Conservation (phyloP, 2,113 vertebrate species). For the Melanotaenia duboulayi region DNA sequence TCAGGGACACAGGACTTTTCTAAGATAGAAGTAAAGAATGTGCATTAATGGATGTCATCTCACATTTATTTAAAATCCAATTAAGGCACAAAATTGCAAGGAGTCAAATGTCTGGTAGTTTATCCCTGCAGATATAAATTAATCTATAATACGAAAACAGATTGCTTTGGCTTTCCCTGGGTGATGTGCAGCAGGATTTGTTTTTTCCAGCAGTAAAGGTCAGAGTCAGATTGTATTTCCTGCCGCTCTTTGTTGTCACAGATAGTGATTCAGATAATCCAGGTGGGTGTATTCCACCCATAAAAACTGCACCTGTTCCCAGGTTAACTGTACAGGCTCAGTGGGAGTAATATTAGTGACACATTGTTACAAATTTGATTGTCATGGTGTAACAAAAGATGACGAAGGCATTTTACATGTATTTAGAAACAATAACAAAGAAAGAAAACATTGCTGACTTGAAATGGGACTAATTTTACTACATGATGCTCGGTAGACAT, state of each 20-base stretch:
- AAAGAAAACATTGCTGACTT: not conserved
- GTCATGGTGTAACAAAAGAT: not conserved
- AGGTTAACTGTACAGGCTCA: slow-evolving; percentile 23
- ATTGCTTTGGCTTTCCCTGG: slow-evolving; percentile 3
- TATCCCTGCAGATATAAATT: not conserved
- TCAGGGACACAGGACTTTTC: not conserved
- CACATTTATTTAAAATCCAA: not conserved
- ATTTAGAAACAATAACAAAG: not conserved
- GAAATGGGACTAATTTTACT: not conserved
- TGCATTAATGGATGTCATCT: not conserved
- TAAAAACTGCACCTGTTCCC: slow-evolving; percentile 60
- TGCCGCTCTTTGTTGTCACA: slow-evolving; percentile 53
- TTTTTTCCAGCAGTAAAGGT: slow-evolving; percentile 56
- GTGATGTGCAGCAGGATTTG: slow-evolving; percentile 39
- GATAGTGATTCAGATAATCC: slow-evolving; percentile 48
- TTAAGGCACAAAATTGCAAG: not conserved
- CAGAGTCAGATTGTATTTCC: slow-evolving; percentile 66
- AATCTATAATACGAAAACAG: not conserved
- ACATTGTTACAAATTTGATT: not conserved
- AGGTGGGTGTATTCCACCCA: slow-evolving; percentile 46
- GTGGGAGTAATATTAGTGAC: slow-evolving; percentile 4
- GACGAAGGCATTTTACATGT: not conserved
- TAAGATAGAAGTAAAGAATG: not conserved
- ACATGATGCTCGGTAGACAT: not conserved
- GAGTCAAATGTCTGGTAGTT: not conserved